Percentiles rank a stretch among this genome's conserved stretches.
Evolutionary conservation across 2,113 vertebrate genomes (phyloP).

Genomic region (Cisticola juncidis): DNA sequence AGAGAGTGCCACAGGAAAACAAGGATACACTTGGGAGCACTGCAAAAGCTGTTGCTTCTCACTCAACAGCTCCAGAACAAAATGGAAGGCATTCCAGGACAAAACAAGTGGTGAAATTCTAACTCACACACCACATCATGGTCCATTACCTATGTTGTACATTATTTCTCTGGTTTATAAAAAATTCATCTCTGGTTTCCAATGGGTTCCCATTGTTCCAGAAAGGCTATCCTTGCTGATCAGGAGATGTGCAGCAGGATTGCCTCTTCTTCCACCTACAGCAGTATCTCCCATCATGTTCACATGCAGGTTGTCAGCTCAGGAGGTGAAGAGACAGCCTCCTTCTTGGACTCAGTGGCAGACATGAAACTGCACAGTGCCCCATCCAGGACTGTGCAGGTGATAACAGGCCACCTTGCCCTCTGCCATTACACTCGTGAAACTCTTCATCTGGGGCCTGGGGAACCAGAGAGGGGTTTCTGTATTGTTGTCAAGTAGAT

Average conservation of each 20-base stretch:
- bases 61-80: background rate
- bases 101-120: background rate
- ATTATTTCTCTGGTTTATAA: background rate
- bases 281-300: background rate
- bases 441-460: background rate
- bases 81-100: background rate
- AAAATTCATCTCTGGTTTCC: background rate
- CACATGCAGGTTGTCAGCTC: background rate
- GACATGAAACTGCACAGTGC: background rate
- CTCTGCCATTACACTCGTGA: background rate
- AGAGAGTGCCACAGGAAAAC: background rate
- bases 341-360: background rate
- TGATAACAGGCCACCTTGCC: background rate
- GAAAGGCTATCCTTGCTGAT: background rate
- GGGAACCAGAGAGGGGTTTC: rapidly evolving
- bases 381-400: background rate
- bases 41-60: background rate
- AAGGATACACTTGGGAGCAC: background rate
- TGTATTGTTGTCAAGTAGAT: background rate
- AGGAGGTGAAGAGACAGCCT: background rate
- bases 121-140: background rate
- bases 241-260: background rate
- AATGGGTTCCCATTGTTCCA: background rate
- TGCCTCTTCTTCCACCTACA: background rate
- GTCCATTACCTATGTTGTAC: background rate